Conservation (phyloP, 2,113 vertebrate species). For the cattle (Bos taurus) region DNA sequence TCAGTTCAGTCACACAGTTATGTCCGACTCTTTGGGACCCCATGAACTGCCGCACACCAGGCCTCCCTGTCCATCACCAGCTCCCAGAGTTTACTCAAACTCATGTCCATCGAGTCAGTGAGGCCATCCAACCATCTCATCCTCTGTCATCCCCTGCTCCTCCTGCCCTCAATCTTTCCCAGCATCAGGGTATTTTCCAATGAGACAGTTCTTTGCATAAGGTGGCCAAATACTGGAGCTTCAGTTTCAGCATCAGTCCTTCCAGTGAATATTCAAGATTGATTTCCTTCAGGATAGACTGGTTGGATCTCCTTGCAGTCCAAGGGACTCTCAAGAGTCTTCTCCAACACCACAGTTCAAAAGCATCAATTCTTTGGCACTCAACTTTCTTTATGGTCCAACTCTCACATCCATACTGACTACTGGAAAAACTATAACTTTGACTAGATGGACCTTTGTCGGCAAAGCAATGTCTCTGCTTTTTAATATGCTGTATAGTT, state of each 20-base stretch:
- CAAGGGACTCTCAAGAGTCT: not conserved
- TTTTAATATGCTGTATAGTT: not conserved
- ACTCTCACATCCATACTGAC: not conserved
- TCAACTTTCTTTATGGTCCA: not conserved
- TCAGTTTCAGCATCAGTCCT: not conserved
- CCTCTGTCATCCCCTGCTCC: not conserved
- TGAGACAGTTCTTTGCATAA: not conserved
- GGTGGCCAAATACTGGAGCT: not conserved
- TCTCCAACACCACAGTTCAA: not conserved
- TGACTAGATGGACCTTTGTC: not conserved
- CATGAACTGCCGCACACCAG: not conserved
- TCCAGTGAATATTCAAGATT: not conserved
- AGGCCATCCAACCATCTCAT: not conserved
- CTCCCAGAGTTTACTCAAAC: not conserved
- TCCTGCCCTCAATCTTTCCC: not conserved
- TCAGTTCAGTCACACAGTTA: not conserved
- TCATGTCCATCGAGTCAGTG: fast-evolving
- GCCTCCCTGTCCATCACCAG: not conserved
- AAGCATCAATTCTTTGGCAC: not conserved
- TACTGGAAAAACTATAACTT: not conserved
- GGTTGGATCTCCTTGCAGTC: not conserved
- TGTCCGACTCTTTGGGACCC: not conserved
- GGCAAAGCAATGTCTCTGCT: not conserved
- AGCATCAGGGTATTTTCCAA: not conserved
- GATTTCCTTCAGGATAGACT: not conserved